phyloP scores from a whole-genome alignment of 2,113 vertebrate species.

The Aepyceros melampus region DNA sequence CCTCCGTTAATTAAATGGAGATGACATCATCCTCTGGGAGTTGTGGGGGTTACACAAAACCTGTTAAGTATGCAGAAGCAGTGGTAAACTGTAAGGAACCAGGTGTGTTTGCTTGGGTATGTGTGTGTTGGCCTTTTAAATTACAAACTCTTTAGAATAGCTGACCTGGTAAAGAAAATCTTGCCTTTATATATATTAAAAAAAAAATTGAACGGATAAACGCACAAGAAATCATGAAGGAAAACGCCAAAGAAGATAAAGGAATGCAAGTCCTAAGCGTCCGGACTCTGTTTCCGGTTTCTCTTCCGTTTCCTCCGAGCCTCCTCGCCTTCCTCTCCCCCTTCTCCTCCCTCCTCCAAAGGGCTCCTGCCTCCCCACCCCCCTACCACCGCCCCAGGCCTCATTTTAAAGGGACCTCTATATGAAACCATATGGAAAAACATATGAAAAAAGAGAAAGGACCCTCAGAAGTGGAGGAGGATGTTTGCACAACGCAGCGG shows the following conservation, averaged over 20 bases:
- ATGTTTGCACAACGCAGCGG: not conserved
- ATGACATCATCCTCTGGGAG: not conserved
- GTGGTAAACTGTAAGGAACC: not conserved
- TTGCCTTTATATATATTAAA: not conserved
- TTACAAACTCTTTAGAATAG: not conserved
- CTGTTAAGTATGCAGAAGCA: not conserved
- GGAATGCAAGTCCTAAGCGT: rapidly evolving
- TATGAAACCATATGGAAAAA: not conserved
- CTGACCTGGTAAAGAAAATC: not conserved
- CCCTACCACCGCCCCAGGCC: not conserved
- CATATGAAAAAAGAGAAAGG: not conserved
- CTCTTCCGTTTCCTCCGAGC: not conserved
- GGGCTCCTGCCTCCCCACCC: not conserved
- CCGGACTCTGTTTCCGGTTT: too few species aligned
- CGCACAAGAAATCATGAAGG: not conserved
- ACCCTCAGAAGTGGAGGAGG: not conserved
- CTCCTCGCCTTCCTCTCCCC: rapidly evolving
- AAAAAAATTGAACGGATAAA: not conserved
- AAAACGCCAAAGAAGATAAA: not conserved
- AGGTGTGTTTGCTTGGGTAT: not conserved
- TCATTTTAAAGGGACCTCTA: not conserved
- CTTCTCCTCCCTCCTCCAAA: not conserved
- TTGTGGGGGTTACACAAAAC: not conserved
- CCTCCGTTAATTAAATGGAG: not conserved
- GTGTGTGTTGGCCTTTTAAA: not conserved